phyloP scores from a whole-genome alignment of 2,113 vertebrate genomes.

The Upupa epops region DNA sequence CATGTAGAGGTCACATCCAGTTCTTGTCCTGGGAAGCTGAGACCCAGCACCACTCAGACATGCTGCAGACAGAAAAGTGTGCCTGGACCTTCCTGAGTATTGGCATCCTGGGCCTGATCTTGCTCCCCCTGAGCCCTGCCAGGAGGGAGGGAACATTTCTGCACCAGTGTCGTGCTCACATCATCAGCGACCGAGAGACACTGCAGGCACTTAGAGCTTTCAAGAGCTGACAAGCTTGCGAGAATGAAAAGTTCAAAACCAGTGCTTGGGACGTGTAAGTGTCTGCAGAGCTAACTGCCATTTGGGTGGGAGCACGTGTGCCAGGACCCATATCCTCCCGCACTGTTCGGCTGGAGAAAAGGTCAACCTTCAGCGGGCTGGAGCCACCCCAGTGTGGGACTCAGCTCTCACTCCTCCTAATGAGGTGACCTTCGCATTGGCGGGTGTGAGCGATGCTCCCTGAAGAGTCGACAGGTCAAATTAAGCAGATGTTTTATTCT shows the following conservation, averaged over 20 bases:
- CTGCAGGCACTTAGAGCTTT: background rate
- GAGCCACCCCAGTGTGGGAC: conserved; percentile 10
- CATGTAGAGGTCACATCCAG: background rate
- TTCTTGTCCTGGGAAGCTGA: rapidly evolving
- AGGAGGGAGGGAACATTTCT: background rate
- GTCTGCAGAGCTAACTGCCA: conserved; percentile 51
- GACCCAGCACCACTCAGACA: background rate
- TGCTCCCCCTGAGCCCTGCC: background rate
- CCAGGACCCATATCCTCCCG: background rate
- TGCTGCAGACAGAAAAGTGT: rapidly evolving
- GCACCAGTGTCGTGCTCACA: background rate
- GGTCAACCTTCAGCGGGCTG: conserved; percentile 67
- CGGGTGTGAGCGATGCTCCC: background rate
- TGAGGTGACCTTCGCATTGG: conserved; percentile 56
- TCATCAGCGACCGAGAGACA: background rate
- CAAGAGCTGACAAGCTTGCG: conserved; percentile 49
- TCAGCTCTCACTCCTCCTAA: conserved; percentile 31
- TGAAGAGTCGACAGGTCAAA: conserved; percentile 39
- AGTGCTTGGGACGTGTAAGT: conserved; percentile 54
- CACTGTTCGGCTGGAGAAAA: background rate
- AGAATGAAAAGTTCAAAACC: conserved; percentile 71
- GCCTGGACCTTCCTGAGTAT: background rate
- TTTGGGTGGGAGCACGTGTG: background rate
- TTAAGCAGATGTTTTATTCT: conserved; percentile 25
- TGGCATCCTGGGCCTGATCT: background rate